Conservation (phyloP, 1,140 invertebrate species). For the Tetranychus cinnabarinus region DNA sequence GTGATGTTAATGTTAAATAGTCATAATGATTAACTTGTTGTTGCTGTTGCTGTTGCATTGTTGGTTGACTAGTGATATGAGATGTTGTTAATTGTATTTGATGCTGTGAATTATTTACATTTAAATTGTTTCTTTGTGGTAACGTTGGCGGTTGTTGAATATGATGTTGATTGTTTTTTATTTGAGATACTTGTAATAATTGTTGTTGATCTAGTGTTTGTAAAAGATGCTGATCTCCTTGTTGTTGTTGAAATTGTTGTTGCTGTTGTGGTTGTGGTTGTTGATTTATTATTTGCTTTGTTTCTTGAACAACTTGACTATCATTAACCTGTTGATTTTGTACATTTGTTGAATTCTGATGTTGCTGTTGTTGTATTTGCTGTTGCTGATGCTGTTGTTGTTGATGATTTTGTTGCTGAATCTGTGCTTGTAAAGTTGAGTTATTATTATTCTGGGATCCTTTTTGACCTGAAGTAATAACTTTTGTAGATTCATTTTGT, state of each 20-base stretch:
- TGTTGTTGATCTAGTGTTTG: background rate
- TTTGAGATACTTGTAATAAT: background rate
- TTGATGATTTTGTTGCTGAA: background rate
- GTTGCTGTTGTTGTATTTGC: slow-evolving; percentile 8
- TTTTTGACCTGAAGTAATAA: background rate
- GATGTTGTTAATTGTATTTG: too few relatives aligned
- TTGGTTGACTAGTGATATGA: background rate
- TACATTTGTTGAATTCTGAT: background rate
- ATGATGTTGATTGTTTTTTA: background rate
- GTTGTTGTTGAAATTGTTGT: background rate
- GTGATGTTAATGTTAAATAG: background rate
- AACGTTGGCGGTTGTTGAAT: background rate
- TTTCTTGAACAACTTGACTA: background rate
- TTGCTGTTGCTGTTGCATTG: background rate
- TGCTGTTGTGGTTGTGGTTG: background rate
- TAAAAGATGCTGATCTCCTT: background rate
- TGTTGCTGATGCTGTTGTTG: background rate
- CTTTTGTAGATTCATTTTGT: background rate
- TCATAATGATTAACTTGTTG: background rate
- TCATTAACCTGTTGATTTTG: background rate
- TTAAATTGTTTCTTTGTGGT: background rate
- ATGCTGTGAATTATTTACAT: too few relatives aligned
- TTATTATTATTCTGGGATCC: background rate
- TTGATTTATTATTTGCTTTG: background rate
- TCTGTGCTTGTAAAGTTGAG: background rate